phyloP scores from a whole-genome alignment of 2,888 invertebrate genomes.

The Tromatobia lineatoria region DNA sequence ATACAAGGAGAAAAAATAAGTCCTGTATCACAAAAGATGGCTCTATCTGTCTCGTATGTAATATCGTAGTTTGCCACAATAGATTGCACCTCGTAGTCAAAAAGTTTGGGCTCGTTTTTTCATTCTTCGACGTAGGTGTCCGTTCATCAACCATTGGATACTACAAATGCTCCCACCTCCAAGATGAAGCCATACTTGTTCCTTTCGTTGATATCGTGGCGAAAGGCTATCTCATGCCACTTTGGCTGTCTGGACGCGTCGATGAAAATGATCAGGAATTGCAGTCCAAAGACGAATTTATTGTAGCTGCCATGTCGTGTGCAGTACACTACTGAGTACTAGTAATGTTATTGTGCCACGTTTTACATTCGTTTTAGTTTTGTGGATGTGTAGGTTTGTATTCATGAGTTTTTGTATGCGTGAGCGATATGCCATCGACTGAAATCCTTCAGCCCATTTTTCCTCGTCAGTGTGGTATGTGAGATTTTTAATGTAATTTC shows the following conservation, averaged over 20 bases:
- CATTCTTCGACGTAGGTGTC: not conserved
- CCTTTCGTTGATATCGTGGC: conserved; percentile 7
- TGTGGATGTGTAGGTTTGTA: too few species aligned
- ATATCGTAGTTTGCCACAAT: conserved; percentile 18
- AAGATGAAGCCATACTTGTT: not conserved
- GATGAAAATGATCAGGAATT: not conserved
- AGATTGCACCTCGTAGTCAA: not conserved
- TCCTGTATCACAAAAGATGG: not conserved
- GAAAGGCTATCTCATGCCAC: conserved; percentile 1
- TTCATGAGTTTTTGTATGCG: too few species aligned
- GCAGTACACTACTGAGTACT: too few species aligned
- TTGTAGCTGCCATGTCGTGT: too few species aligned
- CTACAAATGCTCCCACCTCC: not conserved
- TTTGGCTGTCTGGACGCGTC: not conserved
- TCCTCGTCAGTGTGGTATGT: too few species aligned
- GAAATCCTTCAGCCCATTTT: too few species aligned
- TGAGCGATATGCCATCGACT: too few species aligned
- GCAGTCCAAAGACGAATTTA: too few species aligned
- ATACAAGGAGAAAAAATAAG: not conserved
- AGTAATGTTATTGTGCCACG: too few species aligned
- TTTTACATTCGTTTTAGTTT: too few species aligned
- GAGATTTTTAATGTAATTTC: too few species aligned
- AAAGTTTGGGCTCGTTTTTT: not conserved
- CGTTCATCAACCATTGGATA: not conserved
- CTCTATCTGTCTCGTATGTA: not conserved